These are phyloP conservation scores for Elgaria multicarinata DNA, from an alignment of 2,113 vertebrate genomes.

Conservation along the genomic window DNA sequence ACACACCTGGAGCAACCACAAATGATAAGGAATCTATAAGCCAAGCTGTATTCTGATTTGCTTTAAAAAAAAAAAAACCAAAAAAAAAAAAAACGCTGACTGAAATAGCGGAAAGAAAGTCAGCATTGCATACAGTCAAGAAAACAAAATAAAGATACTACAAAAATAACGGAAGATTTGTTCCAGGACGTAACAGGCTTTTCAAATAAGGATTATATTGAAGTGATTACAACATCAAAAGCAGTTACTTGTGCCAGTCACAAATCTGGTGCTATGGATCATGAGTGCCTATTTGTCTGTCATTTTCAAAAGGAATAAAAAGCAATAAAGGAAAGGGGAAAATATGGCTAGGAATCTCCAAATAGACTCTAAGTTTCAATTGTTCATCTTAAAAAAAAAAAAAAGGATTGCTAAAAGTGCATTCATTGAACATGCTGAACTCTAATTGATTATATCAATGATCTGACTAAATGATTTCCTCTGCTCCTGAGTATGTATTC, in stretches of 20 bases:
- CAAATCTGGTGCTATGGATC: slow-evolving; percentile 59
- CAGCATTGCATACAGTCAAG: slow-evolving; percentile 38
- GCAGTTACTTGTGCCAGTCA: slow-evolving; percentile 52
- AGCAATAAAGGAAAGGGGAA: slow-evolving; percentile 11
- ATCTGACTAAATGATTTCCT: not conserved
- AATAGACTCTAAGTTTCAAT: slow-evolving; percentile 6
- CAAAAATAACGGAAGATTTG: slow-evolving; percentile 55
- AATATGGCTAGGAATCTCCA: slow-evolving; percentile 19
- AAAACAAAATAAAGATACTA: slow-evolving; percentile 53
- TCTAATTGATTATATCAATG: not conserved
- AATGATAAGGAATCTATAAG: slow-evolving; percentile 13
- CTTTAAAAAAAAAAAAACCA: no score
- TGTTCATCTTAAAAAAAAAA: not conserved
- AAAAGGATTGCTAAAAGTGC: not conserved
- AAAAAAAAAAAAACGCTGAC: no score
- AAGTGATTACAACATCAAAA: slow-evolving; percentile 61
- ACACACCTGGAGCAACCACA: not conserved
- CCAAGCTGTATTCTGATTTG: slow-evolving; percentile 11
- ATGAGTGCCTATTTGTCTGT: slow-evolving; percentile 41
- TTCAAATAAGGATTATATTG: slow-evolving; percentile 66
- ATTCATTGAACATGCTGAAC: not conserved
- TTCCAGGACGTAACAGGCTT: slow-evolving; percentile 58
- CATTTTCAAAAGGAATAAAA: slow-evolving; percentile 34
- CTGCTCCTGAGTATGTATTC: not conserved
- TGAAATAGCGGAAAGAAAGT: slow-evolving; percentile 29